Evolutionary conservation across 1,140 invertebrate species (phyloP).

Genomic region (Papilio dardanus): DNA sequence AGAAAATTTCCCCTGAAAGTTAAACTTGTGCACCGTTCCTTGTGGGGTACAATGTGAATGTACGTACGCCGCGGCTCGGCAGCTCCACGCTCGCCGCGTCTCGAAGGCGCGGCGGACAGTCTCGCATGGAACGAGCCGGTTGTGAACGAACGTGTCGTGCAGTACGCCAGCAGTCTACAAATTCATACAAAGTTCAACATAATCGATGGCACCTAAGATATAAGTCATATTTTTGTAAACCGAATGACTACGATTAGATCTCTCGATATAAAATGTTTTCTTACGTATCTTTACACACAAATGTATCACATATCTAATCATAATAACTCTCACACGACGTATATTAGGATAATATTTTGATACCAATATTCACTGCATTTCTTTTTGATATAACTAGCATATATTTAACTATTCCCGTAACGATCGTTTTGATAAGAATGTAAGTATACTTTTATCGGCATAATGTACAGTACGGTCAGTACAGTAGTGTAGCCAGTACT

Average conservation of each 20-base stretch:
- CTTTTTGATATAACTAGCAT: slow-evolving; percentile 71
- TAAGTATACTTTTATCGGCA: slow-evolving; percentile 72
- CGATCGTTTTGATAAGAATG: slow-evolving; percentile 56
- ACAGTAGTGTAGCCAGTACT: slow-evolving; percentile 78
- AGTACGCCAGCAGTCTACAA: slow-evolving; percentile 57
- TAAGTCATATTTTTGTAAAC: slow-evolving; percentile 78
- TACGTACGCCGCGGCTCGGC: slow-evolving; percentile 28
- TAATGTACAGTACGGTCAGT: slow-evolving; percentile 76
- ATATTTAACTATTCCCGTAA: slow-evolving; percentile 63
- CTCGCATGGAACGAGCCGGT: slow-evolving; percentile 48
- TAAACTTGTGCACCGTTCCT: slow-evolving; percentile 57
- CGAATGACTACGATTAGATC: slow-evolving; percentile 58
- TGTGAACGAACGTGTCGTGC: slow-evolving; percentile 46
- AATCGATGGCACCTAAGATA: slow-evolving; percentile 57
- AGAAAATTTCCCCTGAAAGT: slow-evolving; percentile 54
- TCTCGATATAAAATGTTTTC: slow-evolving; percentile 67
- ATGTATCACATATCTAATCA: slow-evolving; percentile 79
- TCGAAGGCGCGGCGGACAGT: slow-evolving; percentile 28
- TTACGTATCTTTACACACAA: slow-evolving; percentile 74
- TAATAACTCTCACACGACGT: slow-evolving; percentile 71
- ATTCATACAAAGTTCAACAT: slow-evolving; percentile 53
- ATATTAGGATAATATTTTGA: slow-evolving; percentile 79
- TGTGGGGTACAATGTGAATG: slow-evolving; percentile 43
- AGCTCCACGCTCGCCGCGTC: slow-evolving; percentile 2
- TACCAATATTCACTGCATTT: slow-evolving; percentile 78